phyloP scores from a whole-genome alignment of 2,797 vertebrate genomes.

The Melanotaenia maccullochi region DNA sequence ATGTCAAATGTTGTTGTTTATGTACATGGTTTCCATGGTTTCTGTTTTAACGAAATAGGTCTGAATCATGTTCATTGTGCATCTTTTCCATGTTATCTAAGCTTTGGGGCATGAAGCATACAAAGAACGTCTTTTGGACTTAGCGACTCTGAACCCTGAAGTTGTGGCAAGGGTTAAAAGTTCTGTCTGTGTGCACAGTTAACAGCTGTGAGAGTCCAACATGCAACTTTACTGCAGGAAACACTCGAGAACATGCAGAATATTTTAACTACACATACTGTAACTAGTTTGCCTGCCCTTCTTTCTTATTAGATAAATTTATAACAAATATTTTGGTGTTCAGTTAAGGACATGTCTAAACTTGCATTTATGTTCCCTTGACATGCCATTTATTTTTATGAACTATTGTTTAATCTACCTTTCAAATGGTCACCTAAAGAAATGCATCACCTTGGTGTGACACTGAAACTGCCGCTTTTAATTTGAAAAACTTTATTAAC shows the following conservation, averaged over 20 bases:
- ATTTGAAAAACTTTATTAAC: too few species aligned
- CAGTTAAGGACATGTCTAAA: not conserved
- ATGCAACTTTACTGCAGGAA: not conserved
- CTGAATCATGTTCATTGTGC: conserved; percentile 65
- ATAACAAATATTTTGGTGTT: not conserved
- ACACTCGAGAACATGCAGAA: not conserved
- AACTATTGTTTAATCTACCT: not conserved
- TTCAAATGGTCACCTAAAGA: too few species aligned
- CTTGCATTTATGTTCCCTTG: not conserved
- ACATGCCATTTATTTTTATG: too few species aligned
- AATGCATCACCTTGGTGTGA: too few species aligned
- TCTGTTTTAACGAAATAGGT: conserved; percentile 22
- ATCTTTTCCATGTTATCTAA: conserved; percentile 11
- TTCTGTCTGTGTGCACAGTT: conserved; percentile 23
- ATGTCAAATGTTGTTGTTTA: conserved; percentile 48
- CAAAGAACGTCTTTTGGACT: conserved; percentile 50
- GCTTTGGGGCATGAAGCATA: conserved; percentile 28
- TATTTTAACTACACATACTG: not conserved
- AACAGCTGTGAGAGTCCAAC: not conserved
- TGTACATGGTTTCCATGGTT: conserved; percentile 56
- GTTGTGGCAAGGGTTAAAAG: conserved; percentile 5
- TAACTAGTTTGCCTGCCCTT: not conserved
- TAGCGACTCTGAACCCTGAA: conserved; percentile 4
- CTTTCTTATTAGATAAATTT: not conserved
- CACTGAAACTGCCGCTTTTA: too few species aligned